Conservation (phyloP, 2,113 vertebrate genomes). For the Gavia stellata region DNA sequence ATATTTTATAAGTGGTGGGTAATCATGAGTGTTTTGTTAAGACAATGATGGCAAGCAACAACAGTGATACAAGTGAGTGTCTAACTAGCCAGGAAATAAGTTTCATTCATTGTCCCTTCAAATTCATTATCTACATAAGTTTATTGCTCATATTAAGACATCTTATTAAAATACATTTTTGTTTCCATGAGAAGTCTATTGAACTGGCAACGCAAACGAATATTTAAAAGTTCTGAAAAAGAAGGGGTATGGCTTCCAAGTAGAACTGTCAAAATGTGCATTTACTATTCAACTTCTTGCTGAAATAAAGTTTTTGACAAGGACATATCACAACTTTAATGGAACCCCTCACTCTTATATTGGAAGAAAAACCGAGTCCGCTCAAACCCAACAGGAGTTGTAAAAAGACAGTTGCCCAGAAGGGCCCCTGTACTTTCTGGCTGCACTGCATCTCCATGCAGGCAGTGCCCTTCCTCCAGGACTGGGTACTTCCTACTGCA, state of each 20-base stretch:
- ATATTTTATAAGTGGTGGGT: not conserved
- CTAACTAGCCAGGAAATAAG: not conserved
- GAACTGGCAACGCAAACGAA: not conserved
- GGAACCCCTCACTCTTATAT: not conserved
- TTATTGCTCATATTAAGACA: not conserved
- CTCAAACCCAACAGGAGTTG: not conserved
- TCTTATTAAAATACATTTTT: not conserved
- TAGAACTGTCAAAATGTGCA: not conserved
- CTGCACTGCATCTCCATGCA: not conserved
- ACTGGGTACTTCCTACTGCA: not conserved
- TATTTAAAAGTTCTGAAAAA: not conserved
- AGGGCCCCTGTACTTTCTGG: not conserved
- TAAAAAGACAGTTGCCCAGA: not conserved
- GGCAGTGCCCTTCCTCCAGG: not conserved
- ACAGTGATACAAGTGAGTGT: not conserved
- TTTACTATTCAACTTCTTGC: not conserved
- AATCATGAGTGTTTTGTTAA: not conserved
- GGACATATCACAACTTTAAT: not conserved
- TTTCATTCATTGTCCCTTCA: not conserved
- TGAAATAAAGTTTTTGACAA: not conserved
- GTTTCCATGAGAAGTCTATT: not conserved
- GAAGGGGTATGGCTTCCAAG: not conserved
- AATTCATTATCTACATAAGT: not conserved
- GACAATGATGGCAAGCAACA: not conserved
- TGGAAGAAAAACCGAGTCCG: not conserved